Base-by-base conservation (phyloP, 1,140 invertebrate genomes). In the Drosophila pachea region DNA sequence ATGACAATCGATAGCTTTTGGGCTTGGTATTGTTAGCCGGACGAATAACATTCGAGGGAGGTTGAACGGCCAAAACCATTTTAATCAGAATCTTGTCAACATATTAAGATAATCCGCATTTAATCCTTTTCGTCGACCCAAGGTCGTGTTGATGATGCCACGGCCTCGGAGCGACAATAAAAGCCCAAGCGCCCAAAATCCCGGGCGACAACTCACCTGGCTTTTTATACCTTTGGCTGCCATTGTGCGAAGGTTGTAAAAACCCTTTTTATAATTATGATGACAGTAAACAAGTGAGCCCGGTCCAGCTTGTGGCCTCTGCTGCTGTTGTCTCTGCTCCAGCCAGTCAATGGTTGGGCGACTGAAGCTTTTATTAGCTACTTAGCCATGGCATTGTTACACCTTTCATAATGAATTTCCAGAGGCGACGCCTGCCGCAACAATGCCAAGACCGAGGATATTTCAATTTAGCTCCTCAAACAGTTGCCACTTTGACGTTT, bases 61-160 rank as follows among this genome's bases (percentile, higher is more conserved):
- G 22, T 22, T 22, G 22, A 22, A 22, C 49, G 43, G 50, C 29
- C 42, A 55, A 65, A 50, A 67, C 64, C 60, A 68, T 73, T 73
- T 73, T 73, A 68, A 68, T 76, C 81, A 71, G 76, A 81, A 81
- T 84, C 79, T 84, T 84, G 79, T 84, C 79, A 84, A 84, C 79
- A 84, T 84, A 86, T 86, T 79, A 86, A 84, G 79, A 86, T 84
- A 84, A 84, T 84, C 78, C 70, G 64, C 78, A 81, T 86, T 84
- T 86, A 84, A 84, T 84, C 81, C 81, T 36, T 36, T 79, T 83
- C 74, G 81, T 73, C 81, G 79, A 86, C 79, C 76, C 76, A 84
- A 76, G 79, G 76, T 84, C 81, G 75, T 59, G 49, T 47, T 73
- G 48, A 48, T 71, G 54, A 70, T 70, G 49, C 54, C 59, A 38